A percentile compares a stretch with the other conserved stretches of the same genome.
These are phyloP conservation scores for Umimayanthus kanabou DNA, from an alignment of 92 coral and sea anemone species.

Conservation along the genomic window DNA sequence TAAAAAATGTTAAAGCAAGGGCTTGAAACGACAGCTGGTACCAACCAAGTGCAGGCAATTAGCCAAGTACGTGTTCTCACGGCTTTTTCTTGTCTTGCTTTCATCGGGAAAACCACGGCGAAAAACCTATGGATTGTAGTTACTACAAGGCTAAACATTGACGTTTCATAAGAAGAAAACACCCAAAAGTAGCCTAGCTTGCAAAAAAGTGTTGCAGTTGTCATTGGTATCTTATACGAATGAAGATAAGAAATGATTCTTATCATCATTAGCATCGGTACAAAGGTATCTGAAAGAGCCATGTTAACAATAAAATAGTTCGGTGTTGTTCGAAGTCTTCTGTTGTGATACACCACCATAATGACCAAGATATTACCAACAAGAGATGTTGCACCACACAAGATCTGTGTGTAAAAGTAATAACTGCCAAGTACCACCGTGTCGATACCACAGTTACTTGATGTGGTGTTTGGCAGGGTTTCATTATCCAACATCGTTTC, in stretches of 20 bases:
- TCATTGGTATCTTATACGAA: neutral
- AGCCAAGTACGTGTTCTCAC: neutral
- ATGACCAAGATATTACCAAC: neutral
- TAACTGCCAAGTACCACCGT: neutral
- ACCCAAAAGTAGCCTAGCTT: too few relatives aligned
- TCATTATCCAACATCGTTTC: neutral
- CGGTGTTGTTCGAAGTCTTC: neutral
- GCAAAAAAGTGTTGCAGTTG: neutral
- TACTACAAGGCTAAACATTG: neutral
- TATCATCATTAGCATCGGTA: neutral
- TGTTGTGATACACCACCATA: neutral
- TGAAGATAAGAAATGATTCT: too few relatives aligned
- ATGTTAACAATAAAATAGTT: neutral
- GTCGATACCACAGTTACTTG: neutral
- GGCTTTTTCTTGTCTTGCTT: neutral
- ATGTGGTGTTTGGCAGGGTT: neutral
- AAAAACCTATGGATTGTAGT: neutral
- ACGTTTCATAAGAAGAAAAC: neutral
- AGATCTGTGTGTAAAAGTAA: neutral
- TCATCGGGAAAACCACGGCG: neutral
- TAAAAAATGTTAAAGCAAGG: neutral
- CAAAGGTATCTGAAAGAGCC: neutral
- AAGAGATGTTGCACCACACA: neutral
- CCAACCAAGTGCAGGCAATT: neutral
- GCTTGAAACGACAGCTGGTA: neutral